Base-by-base conservation (phyloP, 1,140 invertebrate species). In the Papilio polyxenes region DNA sequence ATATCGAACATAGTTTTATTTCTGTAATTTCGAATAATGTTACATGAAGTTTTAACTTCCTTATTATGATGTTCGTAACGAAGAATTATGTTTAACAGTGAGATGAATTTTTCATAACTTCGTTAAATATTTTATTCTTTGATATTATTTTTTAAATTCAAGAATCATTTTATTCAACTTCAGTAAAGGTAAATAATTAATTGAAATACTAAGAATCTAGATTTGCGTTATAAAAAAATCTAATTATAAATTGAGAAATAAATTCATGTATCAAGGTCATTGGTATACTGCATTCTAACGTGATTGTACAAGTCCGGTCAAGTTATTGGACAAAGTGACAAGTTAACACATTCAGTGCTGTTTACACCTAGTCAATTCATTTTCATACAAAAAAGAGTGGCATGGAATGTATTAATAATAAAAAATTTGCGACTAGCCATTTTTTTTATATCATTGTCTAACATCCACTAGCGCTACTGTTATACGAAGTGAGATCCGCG, bases 251-350 rank as follows among this genome's bases (percentile, higher is more conserved):
- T 69, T 9, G 23, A 69, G 62, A 69, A 15, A 15, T 74, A 74
- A 75, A 75, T 48, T 44, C 5, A 75, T 20, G 49, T 51, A 76
- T 20, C n/a, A 51, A 20, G 75, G 75, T 51, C 49, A 76, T 51
- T 76, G 75, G 44, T 53, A 53, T 17, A 53, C 23, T 31, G 75
- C 75, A 76, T 31, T 76, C 20, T 44, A 49, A 44, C 48, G 74
- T 75, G 72, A 75, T 75, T 75, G 72, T 17, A 37, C 20, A 20
- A 20, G 10, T 15, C 11, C 13, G 72, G 23, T 31, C 31, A 37
- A 20, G 40, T 75, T 75, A 75, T 75, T 40, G 3, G 56, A 59
- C 62, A 75, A 75, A 72, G 80, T 75, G 80, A 81, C 13, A 20
- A n/a, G 69, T 81, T 37, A 65, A 65, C 62, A 65, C 20, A 23